phyloP scores from a whole-genome alignment of 2,797 vertebrate genomes.

The Clamator glandarius region DNA sequence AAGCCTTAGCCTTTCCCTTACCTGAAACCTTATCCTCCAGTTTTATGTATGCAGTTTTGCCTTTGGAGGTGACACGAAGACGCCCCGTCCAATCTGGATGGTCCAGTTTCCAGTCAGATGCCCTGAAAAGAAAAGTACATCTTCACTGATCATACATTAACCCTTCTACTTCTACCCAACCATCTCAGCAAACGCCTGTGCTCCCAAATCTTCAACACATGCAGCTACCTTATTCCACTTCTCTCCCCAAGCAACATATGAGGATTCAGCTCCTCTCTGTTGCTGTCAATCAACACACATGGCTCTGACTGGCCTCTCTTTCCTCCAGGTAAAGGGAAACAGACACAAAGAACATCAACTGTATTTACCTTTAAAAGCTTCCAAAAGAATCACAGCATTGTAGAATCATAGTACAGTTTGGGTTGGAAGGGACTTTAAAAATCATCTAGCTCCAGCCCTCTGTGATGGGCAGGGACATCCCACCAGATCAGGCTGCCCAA shows the following conservation, averaged over 20 bases:
- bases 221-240: background rate
- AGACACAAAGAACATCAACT: background rate
- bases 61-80: conserved; percentile 93
- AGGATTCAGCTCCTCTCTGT: background rate
- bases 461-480: too few species aligned
- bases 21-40: conserved; percentile 95
- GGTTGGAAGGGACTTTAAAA: too few species aligned
- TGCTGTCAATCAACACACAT: background rate
- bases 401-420: too few species aligned
- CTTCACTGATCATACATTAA: background rate
- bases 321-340: background rate
- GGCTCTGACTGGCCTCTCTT: background rate
- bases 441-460: too few species aligned
- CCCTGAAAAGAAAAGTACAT: conserved; percentile 75
- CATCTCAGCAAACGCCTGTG: background rate
- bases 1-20: conserved; percentile 37
- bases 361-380: background rate
- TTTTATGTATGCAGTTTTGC: conserved; percentile 91
- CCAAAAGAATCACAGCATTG: background rate
- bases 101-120: conserved; percentile 97
- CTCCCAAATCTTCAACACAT: background rate
- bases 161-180: background rate
- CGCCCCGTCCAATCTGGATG: conserved; percentile 94
- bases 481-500: too few species aligned
- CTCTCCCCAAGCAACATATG: background rate